phyloP scores from a whole-genome alignment of 1,140 invertebrate genomes.

The Meloidogyne exigua region DNA sequence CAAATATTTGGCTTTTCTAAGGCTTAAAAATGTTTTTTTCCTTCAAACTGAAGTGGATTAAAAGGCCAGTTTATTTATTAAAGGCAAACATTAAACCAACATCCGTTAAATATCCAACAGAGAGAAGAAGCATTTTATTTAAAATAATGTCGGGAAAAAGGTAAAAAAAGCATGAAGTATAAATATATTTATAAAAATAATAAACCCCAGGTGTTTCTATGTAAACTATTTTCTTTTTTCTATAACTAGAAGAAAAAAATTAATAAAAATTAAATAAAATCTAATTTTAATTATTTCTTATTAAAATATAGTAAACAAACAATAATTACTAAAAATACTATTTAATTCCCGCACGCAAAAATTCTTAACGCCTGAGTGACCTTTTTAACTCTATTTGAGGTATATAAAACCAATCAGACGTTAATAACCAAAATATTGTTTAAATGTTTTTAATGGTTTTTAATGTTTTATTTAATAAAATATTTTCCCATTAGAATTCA shows the following conservation, averaged over 20 bases:
- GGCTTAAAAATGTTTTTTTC: neutral
- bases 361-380: neutral
- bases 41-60: neutral
- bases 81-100: neutral
- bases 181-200: neutral
- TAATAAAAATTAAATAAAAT: too few relatives aligned
- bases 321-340: neutral
- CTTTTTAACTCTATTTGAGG: neutral
- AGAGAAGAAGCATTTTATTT: neutral
- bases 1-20: neutral
- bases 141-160: neutral
- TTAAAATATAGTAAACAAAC: too few relatives aligned
- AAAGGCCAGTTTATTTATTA: neutral
- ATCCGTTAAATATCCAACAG: neutral
- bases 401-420: neutral
- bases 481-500: neutral
- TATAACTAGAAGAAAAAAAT: too few relatives aligned
- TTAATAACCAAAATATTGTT: too few relatives aligned
- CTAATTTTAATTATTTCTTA: too few relatives aligned
- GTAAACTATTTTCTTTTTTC: too few relatives aligned
- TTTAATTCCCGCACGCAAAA: conserved; percentile 1
- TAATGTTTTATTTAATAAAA: neutral
- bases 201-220: too few relatives aligned
- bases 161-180: neutral
- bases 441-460: neutral